Evolutionary conservation across 2,113 vertebrate species (phyloP), one percentile per base, ranked within the genome.

Genomic region (Sinosuthora webbiana): DNA sequence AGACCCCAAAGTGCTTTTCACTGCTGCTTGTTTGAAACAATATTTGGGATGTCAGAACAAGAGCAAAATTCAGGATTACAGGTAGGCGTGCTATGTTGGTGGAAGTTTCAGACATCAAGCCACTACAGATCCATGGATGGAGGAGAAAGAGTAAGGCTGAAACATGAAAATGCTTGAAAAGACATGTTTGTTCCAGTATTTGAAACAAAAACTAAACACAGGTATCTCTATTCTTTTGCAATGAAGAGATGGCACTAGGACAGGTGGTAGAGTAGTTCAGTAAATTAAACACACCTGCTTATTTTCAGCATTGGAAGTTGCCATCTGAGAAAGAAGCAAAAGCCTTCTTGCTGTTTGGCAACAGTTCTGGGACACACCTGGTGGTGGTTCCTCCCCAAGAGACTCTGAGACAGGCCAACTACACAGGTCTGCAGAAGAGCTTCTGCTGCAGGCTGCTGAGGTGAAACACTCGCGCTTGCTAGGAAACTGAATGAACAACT

Each of bases 31-130:
- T 68, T 39, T 65, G 49, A 87, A 87, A 92, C 5, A 15, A 22
- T 76, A 73, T 52, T 53, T 10, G 25, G 41, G 13, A 41, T 7
- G 13, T 45, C 67, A 69, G 41, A 93, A 87, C 0, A 4, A 68
- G 44, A 69, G 56, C 28, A 86, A 81, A 67, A 67, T 44, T 70
- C 13, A 35, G 52, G 47, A 87, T 85, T 60, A 82, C 0, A 1
- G 9, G 56, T 25, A 63, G 0, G 0, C 0, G 0, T n/a, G 16
- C 47, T 39, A 22, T 3, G 1, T 20, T 6, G 5, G 31, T 68
- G 18, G 18, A 91, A 87, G 45, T 49, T 68, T 33, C 1, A 1
- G 47, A 68, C 9, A 45, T 41, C 9, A 53, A 81, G 15, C 41
- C 49, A 68, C 23, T 16, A 31, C 13, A 75, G 35, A 78, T 39